Percentiles rank a stretch among this genome's conserved stretches.
phyloP scores from a whole-genome alignment of 2,888 invertebrate genomes.

The Heteromurus nitidus region DNA sequence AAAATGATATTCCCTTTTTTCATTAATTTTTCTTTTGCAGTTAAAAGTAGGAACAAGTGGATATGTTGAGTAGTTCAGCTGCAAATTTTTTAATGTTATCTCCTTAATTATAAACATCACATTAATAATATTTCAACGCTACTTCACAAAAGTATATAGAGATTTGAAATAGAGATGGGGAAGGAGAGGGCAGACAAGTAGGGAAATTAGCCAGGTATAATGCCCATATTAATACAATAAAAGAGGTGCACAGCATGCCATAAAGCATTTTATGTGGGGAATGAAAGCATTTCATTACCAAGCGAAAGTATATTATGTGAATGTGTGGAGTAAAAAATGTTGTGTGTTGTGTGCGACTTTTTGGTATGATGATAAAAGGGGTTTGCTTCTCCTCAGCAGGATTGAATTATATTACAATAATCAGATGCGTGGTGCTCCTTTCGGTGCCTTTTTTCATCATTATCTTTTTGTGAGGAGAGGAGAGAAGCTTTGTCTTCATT shows the following conservation, averaged over 20 bases:
- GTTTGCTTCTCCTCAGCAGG: slow-evolving; percentile 22
- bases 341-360: background rate
- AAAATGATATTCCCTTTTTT: no score
- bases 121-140: no score
- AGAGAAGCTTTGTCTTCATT: slow-evolving; percentile 31
- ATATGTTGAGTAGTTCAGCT: no score
- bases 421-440: slow-evolving; percentile 23
- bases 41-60: no score
- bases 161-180: background rate
- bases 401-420: slow-evolving; percentile 32
- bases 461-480: background rate
- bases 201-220: slow-evolving; percentile 2
- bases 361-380: background rate
- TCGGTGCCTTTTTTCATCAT: slow-evolving; percentile 25
- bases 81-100: no score
- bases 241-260: slow-evolving; percentile 9
- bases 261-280: background rate
- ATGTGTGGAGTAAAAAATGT: background rate
- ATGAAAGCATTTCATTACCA: background rate
- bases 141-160: background rate
- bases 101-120: no score
- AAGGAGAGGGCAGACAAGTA: background rate
- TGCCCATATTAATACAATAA: slow-evolving; percentile 13
- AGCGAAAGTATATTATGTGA: background rate
- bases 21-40: no score